These are phyloP conservation scores for Brachionus plicatilis DNA, from an alignment of 1,140 invertebrate species.

Conservation along the genomic window DNA sequence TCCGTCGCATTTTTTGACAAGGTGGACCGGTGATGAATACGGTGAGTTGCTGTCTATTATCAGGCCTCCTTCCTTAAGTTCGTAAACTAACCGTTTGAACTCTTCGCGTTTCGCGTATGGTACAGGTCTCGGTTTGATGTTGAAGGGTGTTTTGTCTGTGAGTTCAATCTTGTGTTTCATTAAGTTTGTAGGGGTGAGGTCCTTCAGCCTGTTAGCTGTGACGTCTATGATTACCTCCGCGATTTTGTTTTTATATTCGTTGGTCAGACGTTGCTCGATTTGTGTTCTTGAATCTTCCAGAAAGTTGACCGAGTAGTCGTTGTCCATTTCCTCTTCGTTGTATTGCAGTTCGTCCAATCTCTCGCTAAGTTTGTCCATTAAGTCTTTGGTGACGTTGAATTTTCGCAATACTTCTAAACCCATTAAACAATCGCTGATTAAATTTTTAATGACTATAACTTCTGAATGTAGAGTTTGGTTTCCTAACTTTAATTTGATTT, in stretches of 20 bases:
- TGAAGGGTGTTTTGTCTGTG: neutral
- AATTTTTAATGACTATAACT: neutral
- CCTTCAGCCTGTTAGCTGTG: neutral
- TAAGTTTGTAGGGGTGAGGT: neutral
- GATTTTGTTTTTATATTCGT: neutral
- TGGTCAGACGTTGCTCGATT: neutral
- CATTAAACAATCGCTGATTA: neutral
- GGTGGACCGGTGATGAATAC: neutral
- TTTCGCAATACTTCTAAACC: neutral
- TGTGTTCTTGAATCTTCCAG: neutral
- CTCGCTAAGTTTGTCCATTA: neutral
- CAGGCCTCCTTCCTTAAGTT: neutral
- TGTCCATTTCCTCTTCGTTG: neutral
- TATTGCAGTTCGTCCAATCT: neutral
- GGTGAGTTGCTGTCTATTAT: neutral
- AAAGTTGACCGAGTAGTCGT: neutral
- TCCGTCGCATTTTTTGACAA: neutral
- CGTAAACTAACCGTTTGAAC: neutral
- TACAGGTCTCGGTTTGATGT: neutral
- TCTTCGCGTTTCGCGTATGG: neutral
- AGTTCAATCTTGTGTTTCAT: neutral
- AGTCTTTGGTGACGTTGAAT: neutral
- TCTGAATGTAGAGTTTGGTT: neutral
- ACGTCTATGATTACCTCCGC: neutral
- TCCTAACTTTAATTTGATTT: neutral